A percentile compares a stretch with the other conserved stretches of the same genome.
These are phyloP conservation scores for Leptopilina drosophilae DNA, from an alignment of 2,888 invertebrate species.

Conservation along the genomic window DNA sequence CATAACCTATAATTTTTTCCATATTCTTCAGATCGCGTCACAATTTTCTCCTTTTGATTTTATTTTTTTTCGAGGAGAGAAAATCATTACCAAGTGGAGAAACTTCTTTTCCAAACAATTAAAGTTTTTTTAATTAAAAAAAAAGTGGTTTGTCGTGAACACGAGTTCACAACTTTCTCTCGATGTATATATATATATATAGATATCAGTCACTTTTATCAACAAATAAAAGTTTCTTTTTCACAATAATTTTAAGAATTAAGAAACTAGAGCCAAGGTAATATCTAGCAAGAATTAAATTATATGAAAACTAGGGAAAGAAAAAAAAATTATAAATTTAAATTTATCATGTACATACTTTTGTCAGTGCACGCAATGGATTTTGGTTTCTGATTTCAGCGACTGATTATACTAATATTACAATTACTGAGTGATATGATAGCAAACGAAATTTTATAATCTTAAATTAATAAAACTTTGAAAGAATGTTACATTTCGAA, in stretches of 20 bases:
- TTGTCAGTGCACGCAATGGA: slow-evolving; percentile 34
- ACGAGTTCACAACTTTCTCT: background rate
- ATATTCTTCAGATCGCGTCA: too few species aligned
- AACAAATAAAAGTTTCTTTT: background rate
- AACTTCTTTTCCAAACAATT: too few species aligned
- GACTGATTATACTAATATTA: slow-evolving; percentile 29
- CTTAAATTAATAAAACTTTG: too few species aligned
- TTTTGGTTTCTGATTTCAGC: slow-evolving; percentile 23
- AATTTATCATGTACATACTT: slow-evolving; percentile 16
- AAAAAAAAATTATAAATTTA: slow-evolving; percentile 40
- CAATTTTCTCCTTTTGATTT: too few species aligned
- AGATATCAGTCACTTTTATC: background rate
- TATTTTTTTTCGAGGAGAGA: too few species aligned
- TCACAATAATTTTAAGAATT: background rate
- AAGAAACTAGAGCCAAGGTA: slow-evolving; percentile 9
- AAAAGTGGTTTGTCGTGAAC: background rate
- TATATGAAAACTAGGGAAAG: slow-evolving; percentile 9
- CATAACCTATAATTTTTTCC: too few species aligned
- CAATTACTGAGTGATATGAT: slow-evolving; percentile 13
- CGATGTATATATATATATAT: background rate
- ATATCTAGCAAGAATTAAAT: slow-evolving; percentile 24
- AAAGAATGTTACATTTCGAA: too few species aligned
- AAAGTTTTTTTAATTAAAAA: too few species aligned
- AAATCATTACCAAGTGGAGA: too few species aligned
- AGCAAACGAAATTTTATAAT: background rate